phyloP scores from a whole-genome alignment of 2,888 invertebrate genomes.

The Pediacus dermestoides region DNA sequence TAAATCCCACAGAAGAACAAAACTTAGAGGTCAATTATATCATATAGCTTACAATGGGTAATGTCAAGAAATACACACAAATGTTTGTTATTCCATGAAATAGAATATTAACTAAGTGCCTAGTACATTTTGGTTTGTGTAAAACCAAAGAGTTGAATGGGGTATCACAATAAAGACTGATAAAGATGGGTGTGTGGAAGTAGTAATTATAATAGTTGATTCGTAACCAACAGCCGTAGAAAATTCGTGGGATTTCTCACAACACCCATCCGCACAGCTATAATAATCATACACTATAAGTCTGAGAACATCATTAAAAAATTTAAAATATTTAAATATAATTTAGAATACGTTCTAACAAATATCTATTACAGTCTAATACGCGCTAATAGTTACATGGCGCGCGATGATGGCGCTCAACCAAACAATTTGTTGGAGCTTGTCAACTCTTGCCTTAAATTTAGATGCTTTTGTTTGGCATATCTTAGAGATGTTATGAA shows the following conservation, averaged over 20 bases:
- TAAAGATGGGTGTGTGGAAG: slow-evolving; percentile 13
- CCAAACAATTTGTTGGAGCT: slow-evolving; percentile 1
- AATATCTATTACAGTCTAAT: slow-evolving; percentile 11
- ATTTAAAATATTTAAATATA: slow-evolving; percentile 25
- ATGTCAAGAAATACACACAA: no score
- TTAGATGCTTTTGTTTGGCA: no score
- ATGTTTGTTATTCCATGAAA: no score
- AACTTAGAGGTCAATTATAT: no score
- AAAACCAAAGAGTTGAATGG: not conserved
- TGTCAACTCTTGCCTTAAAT: no score
- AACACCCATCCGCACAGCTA: slow-evolving; percentile 21
- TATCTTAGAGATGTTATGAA: no score
- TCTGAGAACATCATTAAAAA: slow-evolving; percentile 20
- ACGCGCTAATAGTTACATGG: slow-evolving; percentile 22
- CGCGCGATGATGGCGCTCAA: not conserved
- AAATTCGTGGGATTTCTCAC: slow-evolving; percentile 30
- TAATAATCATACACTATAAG: slow-evolving; percentile 19
- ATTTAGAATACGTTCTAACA: slow-evolving; percentile 23
- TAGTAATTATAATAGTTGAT: slow-evolving; percentile 18
- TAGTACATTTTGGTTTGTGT: not conserved
- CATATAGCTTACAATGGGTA: no score
- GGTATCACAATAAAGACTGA: not conserved
- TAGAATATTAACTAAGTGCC: no score
- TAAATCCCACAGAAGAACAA: no score
- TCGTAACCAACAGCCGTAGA: slow-evolving; percentile 23